These are phyloP conservation scores for Desoria tigrina DNA, from an alignment of 2,888 invertebrate genomes.

Conservation along the genomic window DNA sequence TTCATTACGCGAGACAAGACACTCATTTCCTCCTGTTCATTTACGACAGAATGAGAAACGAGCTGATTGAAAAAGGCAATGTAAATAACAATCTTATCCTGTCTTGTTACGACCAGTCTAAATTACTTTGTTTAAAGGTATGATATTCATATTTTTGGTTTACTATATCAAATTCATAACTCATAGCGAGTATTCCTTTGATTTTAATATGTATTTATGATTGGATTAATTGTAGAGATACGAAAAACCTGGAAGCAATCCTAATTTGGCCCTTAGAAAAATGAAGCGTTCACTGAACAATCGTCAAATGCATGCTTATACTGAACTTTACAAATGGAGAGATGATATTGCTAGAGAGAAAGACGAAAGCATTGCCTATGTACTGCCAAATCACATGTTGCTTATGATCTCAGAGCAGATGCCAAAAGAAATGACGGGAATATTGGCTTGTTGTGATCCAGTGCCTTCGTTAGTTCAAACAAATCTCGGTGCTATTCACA, in stretches of 20 bases:
- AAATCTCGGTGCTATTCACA: conserved; percentile 61
- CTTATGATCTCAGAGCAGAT: conserved; percentile 81
- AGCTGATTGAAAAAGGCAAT: conserved; percentile 69
- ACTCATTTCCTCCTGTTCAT: conserved; percentile 92
- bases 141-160: conserved; percentile 22
- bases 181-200: too few relatives aligned
- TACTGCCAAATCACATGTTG: conserved; percentile 95
- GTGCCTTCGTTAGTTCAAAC: conserved; percentile 76
- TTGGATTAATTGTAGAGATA: conserved; percentile 59
- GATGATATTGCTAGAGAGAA: conserved; percentile 78
- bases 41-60: conserved; percentile 75
- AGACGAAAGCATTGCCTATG: conserved; percentile 90
- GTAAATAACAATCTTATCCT: conserved; percentile 67
- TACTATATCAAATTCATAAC: background rate
- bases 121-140: conserved; percentile 71
- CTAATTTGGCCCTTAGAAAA: conserved; percentile 57
- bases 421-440: conserved; percentile 89
- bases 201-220: background rate
- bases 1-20: conserved; percentile 80
- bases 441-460: conserved; percentile 89
- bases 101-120: conserved; percentile 73
- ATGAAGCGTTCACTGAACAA: conserved; percentile 80
- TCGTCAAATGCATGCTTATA: conserved; percentile 79
- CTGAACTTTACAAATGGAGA: conserved; percentile 82
- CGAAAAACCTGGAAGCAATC: conserved; percentile 66